Evolutionary conservation across 1,140 invertebrate genomes (phyloP), one percentile per base, ranked within the genome.

Genomic region (Heliconius hermathena): DNA sequence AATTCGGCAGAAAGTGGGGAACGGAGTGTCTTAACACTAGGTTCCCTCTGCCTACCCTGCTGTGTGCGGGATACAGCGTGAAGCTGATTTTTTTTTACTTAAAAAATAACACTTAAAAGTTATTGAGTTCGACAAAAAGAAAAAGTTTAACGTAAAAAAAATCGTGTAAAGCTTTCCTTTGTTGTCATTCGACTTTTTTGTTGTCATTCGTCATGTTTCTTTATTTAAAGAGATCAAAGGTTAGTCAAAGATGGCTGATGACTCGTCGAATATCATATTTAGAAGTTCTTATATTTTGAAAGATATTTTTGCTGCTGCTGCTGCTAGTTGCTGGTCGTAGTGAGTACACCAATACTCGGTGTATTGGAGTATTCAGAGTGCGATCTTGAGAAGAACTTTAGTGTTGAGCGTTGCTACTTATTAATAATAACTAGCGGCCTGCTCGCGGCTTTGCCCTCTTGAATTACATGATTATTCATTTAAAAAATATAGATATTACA

Each of bases 141-240:
- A 60, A 22, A 60, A n/a, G 20, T 60, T 60, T 11, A 60, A 9
- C 0, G 60, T 26, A 26, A 66, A 9, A 9, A 38, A 16, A 16
- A 5, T 5, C 2, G 41, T 16, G 8, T 22, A 3, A 66, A 16
- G 26, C 60, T 11, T 29, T 11, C 26, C 22, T 66, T 66, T 29
- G 60, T 66, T 66, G 26, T 66, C 22, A 66, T 29, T 66, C 26
- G 26, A n/a, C n/a, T n/a, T n/a, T n/a, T 66, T 66, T 29, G 60
- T 66, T 66, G 26, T 66, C 22, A 66, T 29, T 66, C 26, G 26
- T 66, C 60, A 66, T 66, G 60, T 66, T 29, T 66, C 26, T 66
- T 66, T 66, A 13, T 66, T 66, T 29, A 66, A 66, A n/a, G 26
- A 11, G 26, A 66, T 29, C 60, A 66, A 66, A 66, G 60, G 60